Percentiles rank a stretch among this genome's conserved stretches.
Conservation (phyloP, 2,888 invertebrate genomes). For the Rotaria socialis region DNA sequence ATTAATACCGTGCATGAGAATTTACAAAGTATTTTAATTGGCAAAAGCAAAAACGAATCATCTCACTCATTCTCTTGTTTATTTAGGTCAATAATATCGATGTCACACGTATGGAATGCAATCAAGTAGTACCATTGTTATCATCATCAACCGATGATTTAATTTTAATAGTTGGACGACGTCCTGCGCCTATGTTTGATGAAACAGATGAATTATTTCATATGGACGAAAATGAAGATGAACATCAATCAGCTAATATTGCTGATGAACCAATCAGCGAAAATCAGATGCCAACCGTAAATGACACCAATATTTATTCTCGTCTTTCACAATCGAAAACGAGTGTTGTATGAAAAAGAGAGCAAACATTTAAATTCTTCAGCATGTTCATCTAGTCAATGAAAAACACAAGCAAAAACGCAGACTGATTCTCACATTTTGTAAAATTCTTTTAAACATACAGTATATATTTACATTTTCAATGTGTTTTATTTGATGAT, state of each 20-base stretch:
- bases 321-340: not conserved
- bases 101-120: conserved; percentile 35
- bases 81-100: conserved; percentile 8
- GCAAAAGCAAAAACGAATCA: not conserved
- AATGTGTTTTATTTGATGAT: too few relatives aligned
- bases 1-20: conserved; percentile 43
- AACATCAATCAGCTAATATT: not conserved
- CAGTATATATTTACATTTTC: not conserved
- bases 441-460: not conserved
- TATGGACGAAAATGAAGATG: not conserved
- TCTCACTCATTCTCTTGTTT: not conserved
- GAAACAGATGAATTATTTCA: conserved; percentile 27
- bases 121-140: conserved; percentile 31
- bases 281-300: not conserved
- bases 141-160: conserved; percentile 8
- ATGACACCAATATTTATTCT: not conserved
- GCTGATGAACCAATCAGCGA: not conserved
- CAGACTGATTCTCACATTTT: not conserved
- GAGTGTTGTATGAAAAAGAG: not conserved
- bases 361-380: not conserved
- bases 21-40: conserved; percentile 34
- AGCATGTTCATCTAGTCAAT: not conserved
- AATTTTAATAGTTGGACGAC: not conserved
- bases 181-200: conserved; percentile 33
- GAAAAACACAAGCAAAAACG: not conserved